phyloP scores from a whole-genome alignment of 2,113 vertebrate species.

The Lasiurus cinereus region DNA sequence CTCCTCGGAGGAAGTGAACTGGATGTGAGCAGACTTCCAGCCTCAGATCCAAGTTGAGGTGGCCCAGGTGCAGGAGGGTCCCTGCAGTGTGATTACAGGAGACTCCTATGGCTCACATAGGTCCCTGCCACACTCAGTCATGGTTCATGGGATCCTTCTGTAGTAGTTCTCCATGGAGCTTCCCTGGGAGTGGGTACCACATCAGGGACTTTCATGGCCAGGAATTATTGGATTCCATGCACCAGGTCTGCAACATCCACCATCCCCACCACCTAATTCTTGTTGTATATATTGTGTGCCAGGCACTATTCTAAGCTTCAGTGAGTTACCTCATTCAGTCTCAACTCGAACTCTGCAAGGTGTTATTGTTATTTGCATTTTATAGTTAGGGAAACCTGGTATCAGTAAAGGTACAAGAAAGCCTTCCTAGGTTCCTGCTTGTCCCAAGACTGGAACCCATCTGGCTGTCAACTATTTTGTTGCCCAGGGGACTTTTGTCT shows the following conservation, averaged over 20 bases:
- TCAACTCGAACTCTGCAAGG: neutral
- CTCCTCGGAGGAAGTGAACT: neutral
- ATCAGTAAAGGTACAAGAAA: slow-evolving; percentile 8
- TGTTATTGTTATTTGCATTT: neutral
- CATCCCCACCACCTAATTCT: neutral
- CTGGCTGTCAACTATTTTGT: neutral
- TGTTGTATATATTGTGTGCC: neutral
- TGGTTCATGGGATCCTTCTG: neutral
- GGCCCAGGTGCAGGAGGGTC: neutral
- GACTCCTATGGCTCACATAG: neutral
- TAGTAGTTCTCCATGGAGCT: neutral
- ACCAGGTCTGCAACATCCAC: neutral
- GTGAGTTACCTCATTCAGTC: neutral
- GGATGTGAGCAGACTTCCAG: neutral
- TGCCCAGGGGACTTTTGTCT: neutral
- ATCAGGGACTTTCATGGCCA: neutral
- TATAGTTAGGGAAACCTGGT: neutral
- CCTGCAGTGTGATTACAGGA: neutral
- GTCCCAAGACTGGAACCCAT: neutral
- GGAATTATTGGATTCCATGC: neutral
- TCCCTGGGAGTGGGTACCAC: neutral
- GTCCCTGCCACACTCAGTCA: neutral
- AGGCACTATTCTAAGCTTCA: neutral
- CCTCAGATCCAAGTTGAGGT: neutral
- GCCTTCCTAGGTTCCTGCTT: neutral